phyloP scores from a whole-genome alignment of 2,888 invertebrate genomes.

The Gymnocheta viridis region DNA sequence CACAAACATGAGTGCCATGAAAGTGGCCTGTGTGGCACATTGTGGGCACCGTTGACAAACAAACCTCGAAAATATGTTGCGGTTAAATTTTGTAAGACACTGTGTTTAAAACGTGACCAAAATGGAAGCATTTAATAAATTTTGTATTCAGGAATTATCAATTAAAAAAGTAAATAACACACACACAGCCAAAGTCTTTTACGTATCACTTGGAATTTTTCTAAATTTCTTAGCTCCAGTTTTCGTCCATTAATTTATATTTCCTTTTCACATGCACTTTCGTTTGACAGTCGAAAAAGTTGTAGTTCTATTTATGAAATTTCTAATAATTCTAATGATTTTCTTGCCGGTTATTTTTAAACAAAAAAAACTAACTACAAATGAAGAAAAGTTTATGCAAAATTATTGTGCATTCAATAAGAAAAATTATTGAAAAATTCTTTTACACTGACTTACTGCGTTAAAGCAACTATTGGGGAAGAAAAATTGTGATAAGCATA shows the following conservation, averaged over 20 bases:
- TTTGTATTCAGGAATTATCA: not conserved
- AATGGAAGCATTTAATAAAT: constrained; percentile 83
- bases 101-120: constrained; percentile 84
- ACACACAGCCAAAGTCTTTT: not conserved
- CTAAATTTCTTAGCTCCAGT: constrained; percentile 20
- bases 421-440: constrained; percentile 24
- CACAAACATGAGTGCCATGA: constrained; percentile 26
- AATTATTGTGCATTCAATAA: constrained; percentile 48
- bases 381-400: constrained; percentile 37
- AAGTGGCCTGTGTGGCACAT: constrained; percentile 18
- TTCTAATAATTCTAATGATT: constrained; percentile 4
- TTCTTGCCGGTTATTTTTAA: not conserved
- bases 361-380: constrained; percentile 36
- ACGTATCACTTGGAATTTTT: constrained; percentile 1
- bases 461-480: constrained; percentile 17
- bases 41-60: constrained; percentile 68
- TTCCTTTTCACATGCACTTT: not conserved
- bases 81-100: constrained; percentile 85
- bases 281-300: not conserved
- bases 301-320: not conserved
- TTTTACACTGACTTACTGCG: constrained; percentile 58
- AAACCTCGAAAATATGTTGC: constrained; percentile 87
- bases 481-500: constrained; percentile 28
- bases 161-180: constrained; percentile 11
- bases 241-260: constrained; percentile 8